Evolutionary conservation across 2,113 vertebrate genomes (phyloP).

Genomic region (Cricetomys ansorgei): DNA sequence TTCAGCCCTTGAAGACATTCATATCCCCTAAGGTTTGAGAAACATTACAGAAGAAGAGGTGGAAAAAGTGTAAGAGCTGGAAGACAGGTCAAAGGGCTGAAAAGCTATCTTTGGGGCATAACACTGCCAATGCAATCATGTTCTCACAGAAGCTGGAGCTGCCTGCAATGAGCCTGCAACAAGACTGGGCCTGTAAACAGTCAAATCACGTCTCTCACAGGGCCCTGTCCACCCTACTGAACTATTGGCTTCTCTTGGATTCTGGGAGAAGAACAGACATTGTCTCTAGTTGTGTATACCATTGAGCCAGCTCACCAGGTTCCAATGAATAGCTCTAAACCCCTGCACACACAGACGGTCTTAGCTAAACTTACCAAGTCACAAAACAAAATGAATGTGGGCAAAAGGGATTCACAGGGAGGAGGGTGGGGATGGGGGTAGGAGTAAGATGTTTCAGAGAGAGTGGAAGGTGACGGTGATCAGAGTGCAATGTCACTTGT

Average conservation of each 20-base stretch:
- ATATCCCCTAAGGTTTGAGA: not conserved
- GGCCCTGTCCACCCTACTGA: not conserved
- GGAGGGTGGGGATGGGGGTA: not conserved
- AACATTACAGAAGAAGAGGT: not conserved
- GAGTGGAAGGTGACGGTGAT: not conserved
- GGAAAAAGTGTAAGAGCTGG: not conserved
- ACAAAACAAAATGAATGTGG: not conserved
- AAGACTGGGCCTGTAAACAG: not conserved
- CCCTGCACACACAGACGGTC: not conserved
- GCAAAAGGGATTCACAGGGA: not conserved
- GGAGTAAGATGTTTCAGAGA: not conserved
- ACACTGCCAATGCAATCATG: not conserved
- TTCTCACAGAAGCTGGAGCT: not conserved
- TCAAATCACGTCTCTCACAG: not conserved
- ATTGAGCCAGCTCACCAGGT: not conserved
- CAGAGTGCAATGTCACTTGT: not conserved
- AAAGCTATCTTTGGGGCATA: not conserved
- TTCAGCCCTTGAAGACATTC: not conserved
- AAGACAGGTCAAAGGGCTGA: not conserved
- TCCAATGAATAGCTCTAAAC: not conserved
- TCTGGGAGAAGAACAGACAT: not conserved
- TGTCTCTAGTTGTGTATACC: not conserved
- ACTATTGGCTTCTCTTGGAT: not conserved
- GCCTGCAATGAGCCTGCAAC: not conserved
- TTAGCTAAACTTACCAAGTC: not conserved